Evolutionary conservation across 2,888 invertebrate genomes (phyloP).

Genomic region (Bellardia pandia): DNA sequence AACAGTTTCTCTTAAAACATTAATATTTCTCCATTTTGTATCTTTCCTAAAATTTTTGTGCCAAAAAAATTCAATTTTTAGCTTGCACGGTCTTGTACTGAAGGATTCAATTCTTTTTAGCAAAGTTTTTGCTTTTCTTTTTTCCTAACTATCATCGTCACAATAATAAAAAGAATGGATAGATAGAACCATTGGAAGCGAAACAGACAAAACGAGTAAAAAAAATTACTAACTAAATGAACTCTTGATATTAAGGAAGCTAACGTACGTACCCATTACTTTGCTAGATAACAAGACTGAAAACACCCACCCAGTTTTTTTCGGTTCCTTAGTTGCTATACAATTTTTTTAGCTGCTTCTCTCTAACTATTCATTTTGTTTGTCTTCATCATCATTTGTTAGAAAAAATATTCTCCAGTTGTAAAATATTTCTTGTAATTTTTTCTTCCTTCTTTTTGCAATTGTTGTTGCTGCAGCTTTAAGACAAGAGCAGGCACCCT

Average conservation of each 20-base stretch:
- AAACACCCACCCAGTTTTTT: slow-evolving; percentile 51
- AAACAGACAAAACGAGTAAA: slow-evolving; percentile 50
- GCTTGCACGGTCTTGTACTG: slow-evolving; percentile 51
- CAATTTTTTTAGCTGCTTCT: slow-evolving; percentile 50
- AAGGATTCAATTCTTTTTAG: slow-evolving; percentile 60
- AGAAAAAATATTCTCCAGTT: slow-evolving; percentile 53
- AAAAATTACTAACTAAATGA: slow-evolving; percentile 65
- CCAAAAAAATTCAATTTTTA: slow-evolving; percentile 49
- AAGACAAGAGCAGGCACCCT: slow-evolving; percentile 71
- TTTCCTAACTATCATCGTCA: slow-evolving; percentile 35
- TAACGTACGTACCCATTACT: slow-evolving; percentile 56
- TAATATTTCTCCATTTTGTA: background rate
- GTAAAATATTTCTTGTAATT: slow-evolving; percentile 59
- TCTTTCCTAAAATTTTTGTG: slow-evolving; percentile 1
- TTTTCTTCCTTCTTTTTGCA: slow-evolving; percentile 40
- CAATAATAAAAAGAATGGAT: slow-evolving; percentile 29
- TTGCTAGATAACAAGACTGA: slow-evolving; percentile 6
- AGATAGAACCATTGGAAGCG: slow-evolving; percentile 36
- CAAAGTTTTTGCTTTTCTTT: slow-evolving; percentile 16
- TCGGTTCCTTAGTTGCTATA: slow-evolving; percentile 27
- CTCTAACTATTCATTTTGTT: slow-evolving; percentile 36
- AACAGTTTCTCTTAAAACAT: background rate
- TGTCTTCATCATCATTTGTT: slow-evolving; percentile 69
- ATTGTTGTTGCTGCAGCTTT: slow-evolving; percentile 51
- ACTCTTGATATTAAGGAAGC: slow-evolving; percentile 65